Percentiles rank a stretch among this genome's conserved stretches.
Evolutionary conservation across 1,140 invertebrate genomes (phyloP).

Genomic region (Drosophila asahinai): DNA sequence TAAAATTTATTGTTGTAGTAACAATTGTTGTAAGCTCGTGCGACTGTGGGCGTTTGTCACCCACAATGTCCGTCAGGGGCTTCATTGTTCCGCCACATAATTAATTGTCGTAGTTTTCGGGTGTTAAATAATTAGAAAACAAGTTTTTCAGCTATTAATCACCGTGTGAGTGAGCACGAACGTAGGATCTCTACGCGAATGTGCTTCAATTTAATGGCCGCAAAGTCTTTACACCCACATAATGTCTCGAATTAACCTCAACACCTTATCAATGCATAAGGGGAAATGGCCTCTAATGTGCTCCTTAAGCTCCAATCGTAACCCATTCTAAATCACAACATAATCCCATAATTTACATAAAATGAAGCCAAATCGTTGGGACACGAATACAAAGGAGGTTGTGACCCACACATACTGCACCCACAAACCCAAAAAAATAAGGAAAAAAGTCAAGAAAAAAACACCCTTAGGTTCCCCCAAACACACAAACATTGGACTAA

Average conservation of each 20-base stretch:
- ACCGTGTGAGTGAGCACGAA: slow-evolving; percentile 41
- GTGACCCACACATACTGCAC: slow-evolving; percentile 26
- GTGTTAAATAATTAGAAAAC: slow-evolving; percentile 84
- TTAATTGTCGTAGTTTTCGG: slow-evolving; percentile 82
- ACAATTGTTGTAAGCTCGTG: slow-evolving; percentile 70
- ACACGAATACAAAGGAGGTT: slow-evolving; percentile 60
- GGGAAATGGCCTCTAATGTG: slow-evolving; percentile 40
- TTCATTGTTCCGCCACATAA: slow-evolving; percentile 83
- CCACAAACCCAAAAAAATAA: slow-evolving; percentile 1
- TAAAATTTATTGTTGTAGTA: slow-evolving; percentile 78
- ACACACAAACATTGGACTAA: slow-evolving; percentile 41
- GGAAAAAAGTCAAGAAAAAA: background rate
- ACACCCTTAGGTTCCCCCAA: slow-evolving; percentile 15
- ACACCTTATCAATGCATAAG: slow-evolving; percentile 56
- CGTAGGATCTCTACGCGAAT: slow-evolving; percentile 12
- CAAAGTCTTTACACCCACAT: slow-evolving; percentile 9
- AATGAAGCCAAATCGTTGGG: slow-evolving; percentile 58
- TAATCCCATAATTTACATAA: slow-evolving; percentile 84
- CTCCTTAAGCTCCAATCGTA: slow-evolving; percentile 61
- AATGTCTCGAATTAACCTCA: slow-evolving; percentile 35
- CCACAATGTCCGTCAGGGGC: slow-evolving; percentile 68
- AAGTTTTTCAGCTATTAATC: slow-evolving; percentile 80
- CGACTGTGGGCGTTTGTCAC: slow-evolving; percentile 46
- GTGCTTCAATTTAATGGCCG: slow-evolving; percentile 44
- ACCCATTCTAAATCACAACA: slow-evolving; percentile 77